A percentile compares a stretch with the other conserved stretches of the same genome.
Conservation (phyloP, 2,113 vertebrate genomes). For the Motacilla tschutschensis region DNA sequence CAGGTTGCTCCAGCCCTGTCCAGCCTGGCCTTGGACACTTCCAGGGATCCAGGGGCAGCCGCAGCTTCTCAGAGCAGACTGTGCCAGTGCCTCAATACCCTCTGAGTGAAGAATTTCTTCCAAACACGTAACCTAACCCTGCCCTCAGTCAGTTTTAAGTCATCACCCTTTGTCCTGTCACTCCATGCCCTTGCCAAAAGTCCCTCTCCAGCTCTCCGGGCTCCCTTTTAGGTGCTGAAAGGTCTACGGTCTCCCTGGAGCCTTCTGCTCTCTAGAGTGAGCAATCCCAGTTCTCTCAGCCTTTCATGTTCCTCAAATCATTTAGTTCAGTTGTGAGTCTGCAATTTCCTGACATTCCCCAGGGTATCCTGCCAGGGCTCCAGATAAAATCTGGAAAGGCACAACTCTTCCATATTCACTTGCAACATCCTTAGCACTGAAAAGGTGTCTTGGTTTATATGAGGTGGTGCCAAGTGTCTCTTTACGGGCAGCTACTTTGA, state of each 20-base stretch:
- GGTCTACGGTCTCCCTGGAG: background rate
- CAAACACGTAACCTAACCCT: background rate
- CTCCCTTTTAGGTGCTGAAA: background rate
- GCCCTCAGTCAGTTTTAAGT: background rate
- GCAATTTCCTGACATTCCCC: background rate
- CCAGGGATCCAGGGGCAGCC: background rate
- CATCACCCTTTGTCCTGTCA: background rate
- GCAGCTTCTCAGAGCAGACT: background rate
- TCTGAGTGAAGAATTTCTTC: background rate
- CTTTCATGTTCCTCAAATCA: background rate
- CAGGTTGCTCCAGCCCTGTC: accelerated
- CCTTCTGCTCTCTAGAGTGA: background rate
- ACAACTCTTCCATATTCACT: background rate
- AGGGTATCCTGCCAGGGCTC: background rate
- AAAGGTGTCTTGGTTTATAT: background rate
- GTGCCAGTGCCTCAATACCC: background rate
- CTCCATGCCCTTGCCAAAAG: background rate
- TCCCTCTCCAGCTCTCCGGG: background rate
- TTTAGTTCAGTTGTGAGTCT: background rate
- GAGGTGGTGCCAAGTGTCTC: background rate
- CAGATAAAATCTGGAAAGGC: background rate
- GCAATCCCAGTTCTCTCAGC: background rate
- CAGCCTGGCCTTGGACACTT: background rate
- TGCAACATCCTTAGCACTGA: background rate
- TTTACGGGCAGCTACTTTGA: background rate